A percentile compares a stretch with the other conserved stretches of the same genome.
phyloP scores from a whole-genome alignment of 2,888 invertebrate species.

The Hoplodrina blanda region DNA sequence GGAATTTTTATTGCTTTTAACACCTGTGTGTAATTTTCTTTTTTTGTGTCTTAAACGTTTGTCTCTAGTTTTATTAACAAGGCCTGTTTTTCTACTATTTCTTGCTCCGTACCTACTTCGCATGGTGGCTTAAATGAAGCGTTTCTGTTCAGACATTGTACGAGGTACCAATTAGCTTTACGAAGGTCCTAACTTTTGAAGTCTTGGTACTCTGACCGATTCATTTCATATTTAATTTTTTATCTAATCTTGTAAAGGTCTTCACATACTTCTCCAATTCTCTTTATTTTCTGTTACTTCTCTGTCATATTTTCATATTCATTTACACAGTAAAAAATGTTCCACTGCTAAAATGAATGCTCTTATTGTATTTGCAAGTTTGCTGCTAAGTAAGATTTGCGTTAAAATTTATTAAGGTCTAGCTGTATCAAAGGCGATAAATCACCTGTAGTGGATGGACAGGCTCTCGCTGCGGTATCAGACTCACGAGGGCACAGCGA shows the following conservation, averaged over 20 bases:
- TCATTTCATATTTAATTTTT: background rate
- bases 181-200: background rate
- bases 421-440: slow-evolving; percentile 24
- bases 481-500: slow-evolving; percentile 63
- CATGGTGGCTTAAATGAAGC: slow-evolving; percentile 6
- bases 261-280: background rate
- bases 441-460: slow-evolving; percentile 47
- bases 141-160: background rate
- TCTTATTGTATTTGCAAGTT: background rate
- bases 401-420: slow-evolving; percentile 8
- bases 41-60: slow-evolving; percentile 16
- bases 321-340: background rate
- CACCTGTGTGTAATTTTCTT: slow-evolving; percentile 18
- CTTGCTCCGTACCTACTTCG: background rate
- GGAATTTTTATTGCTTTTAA: slow-evolving; percentile 40
- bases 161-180: background rate
- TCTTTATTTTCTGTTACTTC: background rate
- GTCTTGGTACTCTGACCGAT: background rate
- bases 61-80: background rate
- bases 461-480: slow-evolving; percentile 49
- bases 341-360: background rate
- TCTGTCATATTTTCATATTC: background rate
- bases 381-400: background rate
- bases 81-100: slow-evolving; percentile 18
- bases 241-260: too few relatives aligned